A percentile compares a stretch with the other conserved stretches of the same genome.
Evolutionary conservation across 2,113 vertebrate species (phyloP).

Genomic region (Paradisaea rubra): DNA sequence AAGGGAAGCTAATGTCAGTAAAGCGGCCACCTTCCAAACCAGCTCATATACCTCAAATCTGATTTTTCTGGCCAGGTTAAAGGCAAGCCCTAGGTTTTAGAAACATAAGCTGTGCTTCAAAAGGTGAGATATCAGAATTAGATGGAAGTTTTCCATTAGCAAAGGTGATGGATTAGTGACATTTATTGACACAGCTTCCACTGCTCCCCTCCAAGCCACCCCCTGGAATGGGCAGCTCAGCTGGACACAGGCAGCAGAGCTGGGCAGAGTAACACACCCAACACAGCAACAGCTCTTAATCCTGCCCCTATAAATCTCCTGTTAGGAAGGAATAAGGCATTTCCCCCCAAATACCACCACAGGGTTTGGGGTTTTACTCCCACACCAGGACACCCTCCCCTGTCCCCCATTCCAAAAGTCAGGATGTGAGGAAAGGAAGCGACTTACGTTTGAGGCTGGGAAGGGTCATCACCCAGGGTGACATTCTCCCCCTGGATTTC

Average conservation of each 20-base stretch:
- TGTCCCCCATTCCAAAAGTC: neutral
- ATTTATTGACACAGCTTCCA: neutral
- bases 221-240: neutral
- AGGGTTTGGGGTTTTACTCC: neutral
- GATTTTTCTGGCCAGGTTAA: neutral
- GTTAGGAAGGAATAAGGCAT: neutral
- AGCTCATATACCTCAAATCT: neutral
- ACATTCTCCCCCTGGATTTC: slow-evolving; percentile 99
- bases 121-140: neutral
- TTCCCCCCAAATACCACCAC: neutral
- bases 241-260: neutral
- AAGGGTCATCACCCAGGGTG: slow-evolving; percentile 96
- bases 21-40: neutral
- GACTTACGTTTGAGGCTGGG: slow-evolving; percentile 97
- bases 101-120: neutral
- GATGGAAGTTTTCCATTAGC: neutral
- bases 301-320: neutral
- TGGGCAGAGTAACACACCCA: neutral
- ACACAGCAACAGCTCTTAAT: neutral
- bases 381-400: neutral
- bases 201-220: neutral
- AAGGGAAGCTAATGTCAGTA: neutral
- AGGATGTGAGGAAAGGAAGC: neutral
- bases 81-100: neutral
- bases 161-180: neutral